Evolutionary conservation across 2,113 vertebrate species (phyloP).

Genomic region (Gobio gobio): DNA sequence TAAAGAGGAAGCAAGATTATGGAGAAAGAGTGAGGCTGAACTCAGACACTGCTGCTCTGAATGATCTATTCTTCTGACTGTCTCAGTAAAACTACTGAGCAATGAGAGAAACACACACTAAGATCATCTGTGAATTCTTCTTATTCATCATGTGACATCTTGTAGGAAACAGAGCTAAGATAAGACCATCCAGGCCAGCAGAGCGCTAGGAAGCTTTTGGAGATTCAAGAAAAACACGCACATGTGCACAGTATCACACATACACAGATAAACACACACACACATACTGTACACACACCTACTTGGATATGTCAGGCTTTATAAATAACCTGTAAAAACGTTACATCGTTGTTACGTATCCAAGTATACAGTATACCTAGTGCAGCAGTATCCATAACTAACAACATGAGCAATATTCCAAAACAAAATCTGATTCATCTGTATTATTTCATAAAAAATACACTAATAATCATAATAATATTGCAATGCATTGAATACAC

Average conservation of each 20-base stretch:
- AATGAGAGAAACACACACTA: not conserved
- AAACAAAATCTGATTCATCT: not conserved
- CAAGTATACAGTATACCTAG: conserved; percentile 26
- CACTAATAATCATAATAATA: not conserved
- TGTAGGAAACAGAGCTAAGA: conserved; percentile 69
- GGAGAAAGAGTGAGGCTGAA: not conserved
- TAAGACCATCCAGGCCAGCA: conserved; percentile 56
- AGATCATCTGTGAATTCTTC: conserved; percentile 73
- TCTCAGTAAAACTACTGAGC: not conserved
- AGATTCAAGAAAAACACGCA: conserved; percentile 28
- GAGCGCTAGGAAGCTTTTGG: not conserved
- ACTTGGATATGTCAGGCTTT: conserved; percentile 30
- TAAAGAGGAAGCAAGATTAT: not conserved
- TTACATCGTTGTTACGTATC: conserved; percentile 13
- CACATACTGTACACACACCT: conserved; percentile 40
- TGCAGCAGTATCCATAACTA: conserved; percentile 10
- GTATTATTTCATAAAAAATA: not conserved
- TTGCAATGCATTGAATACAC: not conserved
- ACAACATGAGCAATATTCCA: not conserved
- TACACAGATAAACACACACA: conserved; percentile 35
- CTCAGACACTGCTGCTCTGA: not conserved
- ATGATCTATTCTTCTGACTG: not conserved
- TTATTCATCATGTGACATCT: conserved; percentile 73
- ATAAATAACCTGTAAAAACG: conserved; percentile 27
- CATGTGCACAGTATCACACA: conserved; percentile 53